These are phyloP conservation scores for Drosophila ambigua DNA, from an alignment of 1,140 invertebrate genomes.

Conservation along the genomic window DNA sequence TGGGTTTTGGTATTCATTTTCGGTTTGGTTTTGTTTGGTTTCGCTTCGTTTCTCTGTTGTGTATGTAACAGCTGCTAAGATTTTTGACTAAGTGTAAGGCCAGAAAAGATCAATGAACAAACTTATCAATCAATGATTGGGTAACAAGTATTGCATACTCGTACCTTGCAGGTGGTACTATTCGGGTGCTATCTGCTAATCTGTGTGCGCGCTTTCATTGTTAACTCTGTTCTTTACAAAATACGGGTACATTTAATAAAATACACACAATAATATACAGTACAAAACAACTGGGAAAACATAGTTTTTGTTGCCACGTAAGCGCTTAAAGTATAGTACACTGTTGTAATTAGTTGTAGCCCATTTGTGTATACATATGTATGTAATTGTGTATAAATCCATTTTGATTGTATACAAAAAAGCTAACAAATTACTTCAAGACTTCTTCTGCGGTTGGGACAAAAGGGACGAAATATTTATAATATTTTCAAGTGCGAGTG, in stretches of 20 bases:
- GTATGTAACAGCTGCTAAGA: slow-evolving; percentile 49
- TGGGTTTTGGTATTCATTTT: slow-evolving; percentile 62
- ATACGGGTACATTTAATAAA: slow-evolving; percentile 42
- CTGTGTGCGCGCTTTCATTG: slow-evolving; percentile 7
- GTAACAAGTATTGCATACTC: slow-evolving; percentile 71
- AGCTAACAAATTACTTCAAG: slow-evolving; percentile 46
- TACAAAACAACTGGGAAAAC: slow-evolving; percentile 45
- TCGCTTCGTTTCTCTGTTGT: slow-evolving; percentile 33
- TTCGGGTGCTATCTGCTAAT: slow-evolving; percentile 31
- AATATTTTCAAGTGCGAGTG: slow-evolving; percentile 21
- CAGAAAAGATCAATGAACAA: slow-evolving; percentile 32
- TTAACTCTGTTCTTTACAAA: slow-evolving; percentile 29
- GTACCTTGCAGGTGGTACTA: slow-evolving; percentile 73
- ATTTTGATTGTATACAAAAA: slow-evolving; percentile 58
- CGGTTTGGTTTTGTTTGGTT: slow-evolving; percentile 29
- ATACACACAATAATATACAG: slow-evolving; percentile 35
- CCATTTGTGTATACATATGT: slow-evolving; percentile 40
- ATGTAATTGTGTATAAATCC: slow-evolving; percentile 8
- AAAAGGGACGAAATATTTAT: slow-evolving; percentile 52
- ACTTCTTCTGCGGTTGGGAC: slow-evolving; percentile 34
- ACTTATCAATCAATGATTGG: slow-evolving; percentile 13
- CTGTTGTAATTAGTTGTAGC: slow-evolving; percentile 38
- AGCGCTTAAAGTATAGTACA: slow-evolving; percentile 46
- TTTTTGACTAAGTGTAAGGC: slow-evolving; percentile 53
- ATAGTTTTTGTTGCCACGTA: slow-evolving; percentile 21